phyloP scores from a whole-genome alignment of 2,113 vertebrate species.

The Antidorcas marsupialis region DNA sequence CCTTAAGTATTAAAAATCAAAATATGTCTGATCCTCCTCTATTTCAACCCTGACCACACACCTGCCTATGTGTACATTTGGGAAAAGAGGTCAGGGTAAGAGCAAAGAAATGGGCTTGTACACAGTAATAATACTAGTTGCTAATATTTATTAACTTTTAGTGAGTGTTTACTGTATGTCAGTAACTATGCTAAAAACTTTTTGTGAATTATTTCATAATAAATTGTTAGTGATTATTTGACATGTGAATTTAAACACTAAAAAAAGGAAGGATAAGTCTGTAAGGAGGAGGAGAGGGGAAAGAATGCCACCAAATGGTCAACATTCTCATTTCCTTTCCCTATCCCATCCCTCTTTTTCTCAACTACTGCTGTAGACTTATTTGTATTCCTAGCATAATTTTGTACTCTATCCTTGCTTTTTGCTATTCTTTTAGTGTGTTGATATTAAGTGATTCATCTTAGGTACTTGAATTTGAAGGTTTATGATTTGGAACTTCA shows the following conservation, averaged over 20 bases:
- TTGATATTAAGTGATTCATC: background rate
- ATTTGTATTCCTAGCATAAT: background rate
- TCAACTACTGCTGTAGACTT: background rate
- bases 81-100: background rate
- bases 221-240: background rate
- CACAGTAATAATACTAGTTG: background rate
- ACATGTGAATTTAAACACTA: background rate
- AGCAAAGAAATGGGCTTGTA: background rate
- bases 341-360: background rate
- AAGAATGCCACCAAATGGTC: background rate
- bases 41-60: background rate
- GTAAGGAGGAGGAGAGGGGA: background rate
- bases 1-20: background rate
- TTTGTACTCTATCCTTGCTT: background rate
- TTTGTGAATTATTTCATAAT: background rate
- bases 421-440: background rate
- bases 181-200: background rate
- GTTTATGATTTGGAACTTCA: background rate
- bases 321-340: background rate
- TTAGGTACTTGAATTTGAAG: slow-evolving; percentile 4
- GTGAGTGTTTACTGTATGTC: background rate
- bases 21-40: background rate
- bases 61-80: background rate
- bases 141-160: background rate
- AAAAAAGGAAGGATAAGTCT: background rate